phyloP scores from a whole-genome alignment of 2,797 vertebrate genomes.

The Synaphobranchus kaupii region DNA sequence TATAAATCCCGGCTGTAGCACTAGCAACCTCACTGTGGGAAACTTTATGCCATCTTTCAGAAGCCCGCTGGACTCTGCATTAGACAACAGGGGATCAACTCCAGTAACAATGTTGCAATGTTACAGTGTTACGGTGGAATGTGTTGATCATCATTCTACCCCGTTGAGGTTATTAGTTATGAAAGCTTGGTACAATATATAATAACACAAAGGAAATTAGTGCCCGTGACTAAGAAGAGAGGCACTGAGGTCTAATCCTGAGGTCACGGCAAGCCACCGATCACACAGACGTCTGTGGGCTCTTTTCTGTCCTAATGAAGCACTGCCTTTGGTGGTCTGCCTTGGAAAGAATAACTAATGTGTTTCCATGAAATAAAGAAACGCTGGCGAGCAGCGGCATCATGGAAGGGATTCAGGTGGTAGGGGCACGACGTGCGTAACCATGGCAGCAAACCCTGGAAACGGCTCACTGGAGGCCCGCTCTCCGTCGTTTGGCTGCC shows the following conservation, averaged over 20 bases:
- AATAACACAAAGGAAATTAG: background rate
- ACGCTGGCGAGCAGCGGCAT: too few species aligned
- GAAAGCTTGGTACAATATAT: background rate
- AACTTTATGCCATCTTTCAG: background rate
- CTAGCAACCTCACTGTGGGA: background rate
- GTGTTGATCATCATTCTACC: background rate
- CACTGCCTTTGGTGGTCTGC: background rate
- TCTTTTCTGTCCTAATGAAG: background rate
- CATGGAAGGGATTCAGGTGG: background rate
- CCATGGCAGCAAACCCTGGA: background rate
- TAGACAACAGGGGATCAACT: background rate
- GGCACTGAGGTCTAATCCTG: background rate
- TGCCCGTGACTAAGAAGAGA: background rate
- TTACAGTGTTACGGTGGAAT: background rate
- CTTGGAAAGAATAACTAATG: background rate
- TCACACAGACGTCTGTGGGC: background rate
- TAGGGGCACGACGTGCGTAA: background rate
- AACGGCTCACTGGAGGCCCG: background rate
- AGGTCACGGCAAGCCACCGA: background rate
- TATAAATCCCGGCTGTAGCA: too few species aligned
- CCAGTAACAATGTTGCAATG: background rate
- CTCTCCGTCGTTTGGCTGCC: too few species aligned
- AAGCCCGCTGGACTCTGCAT: background rate
- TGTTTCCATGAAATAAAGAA: background rate
- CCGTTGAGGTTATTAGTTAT: background rate